Conservation (phyloP, 2,113 vertebrate species). For the Tragulus kanchil region DNA sequence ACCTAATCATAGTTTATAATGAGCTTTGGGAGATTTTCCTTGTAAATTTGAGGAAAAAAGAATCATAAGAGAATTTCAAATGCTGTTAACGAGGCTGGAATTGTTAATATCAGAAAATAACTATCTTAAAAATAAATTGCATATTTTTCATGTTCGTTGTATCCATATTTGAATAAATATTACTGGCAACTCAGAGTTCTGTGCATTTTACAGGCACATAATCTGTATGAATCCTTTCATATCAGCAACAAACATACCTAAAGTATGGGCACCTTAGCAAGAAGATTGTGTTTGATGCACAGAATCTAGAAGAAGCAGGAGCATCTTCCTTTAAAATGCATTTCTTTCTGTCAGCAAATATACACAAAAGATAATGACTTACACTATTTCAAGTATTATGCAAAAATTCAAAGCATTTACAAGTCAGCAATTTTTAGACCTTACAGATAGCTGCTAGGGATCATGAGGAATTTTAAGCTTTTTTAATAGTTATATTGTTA, state of each 20-base stretch:
- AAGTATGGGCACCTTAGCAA: slow-evolving; percentile 5
- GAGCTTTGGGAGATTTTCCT: slow-evolving; percentile 58
- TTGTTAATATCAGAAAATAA: slow-evolving; percentile 61
- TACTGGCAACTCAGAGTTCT: background rate
- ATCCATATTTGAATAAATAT: slow-evolving; percentile 40
- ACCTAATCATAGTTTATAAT: slow-evolving; percentile 62
- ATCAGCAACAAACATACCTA: slow-evolving; percentile 66
- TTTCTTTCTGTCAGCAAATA: slow-evolving; percentile 59
- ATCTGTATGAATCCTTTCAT: slow-evolving; percentile 60
- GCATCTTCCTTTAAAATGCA: slow-evolving; percentile 69
- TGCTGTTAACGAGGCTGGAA: background rate
- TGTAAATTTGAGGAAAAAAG: slow-evolving; percentile 66
- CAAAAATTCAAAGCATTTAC: slow-evolving; percentile 21
- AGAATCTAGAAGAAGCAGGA: slow-evolving; percentile 44
- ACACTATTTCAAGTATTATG: slow-evolving; percentile 55
- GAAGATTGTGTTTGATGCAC: slow-evolving; percentile 61
- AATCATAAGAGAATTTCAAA: slow-evolving; percentile 53
- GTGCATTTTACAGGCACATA: slow-evolving; percentile 62
- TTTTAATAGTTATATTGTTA: slow-evolving; percentile 53
- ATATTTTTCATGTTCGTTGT: slow-evolving; percentile 10
- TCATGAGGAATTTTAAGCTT: background rate
- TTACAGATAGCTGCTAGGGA: slow-evolving; percentile 34
- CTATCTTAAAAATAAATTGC: slow-evolving; percentile 48
- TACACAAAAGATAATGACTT: slow-evolving; percentile 64
- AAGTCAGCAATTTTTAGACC: slow-evolving; percentile 63